Base-by-base conservation (phyloP, 2,797 vertebrate genomes). In the Pristis pectinata region DNA sequence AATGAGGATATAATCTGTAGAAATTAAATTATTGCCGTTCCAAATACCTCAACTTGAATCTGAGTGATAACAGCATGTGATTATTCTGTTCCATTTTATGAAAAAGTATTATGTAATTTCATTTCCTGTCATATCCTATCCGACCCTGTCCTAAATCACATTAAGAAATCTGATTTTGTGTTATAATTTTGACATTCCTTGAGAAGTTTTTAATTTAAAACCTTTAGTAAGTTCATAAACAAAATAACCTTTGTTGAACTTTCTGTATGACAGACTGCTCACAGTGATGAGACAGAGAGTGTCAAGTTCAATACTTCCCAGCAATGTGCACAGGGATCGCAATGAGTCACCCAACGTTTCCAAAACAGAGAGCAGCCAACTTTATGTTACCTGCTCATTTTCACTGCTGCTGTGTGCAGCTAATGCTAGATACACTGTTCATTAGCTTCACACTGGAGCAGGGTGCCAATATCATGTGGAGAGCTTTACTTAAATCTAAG, bases 1-100 rank as follows among this genome's bases (percentile, higher is more conserved):
- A 93, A 34, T 74, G 64, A 15, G 44, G 67, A 13, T 41, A 4
- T 30, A 74, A 49, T 44, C 64, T 4, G 9, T 70, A 27, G 3
- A 41, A 93, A 49, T 93, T 53, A 92, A 74, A 93, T 74, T 64
- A 72, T 92, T 41, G 59, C 59, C 34, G 22, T 41, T 92, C 89
- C 19, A 59, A 67, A 41, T n/a, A 44, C 61, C n/a, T 92, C 59
- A 92, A 67, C 61, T 92, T 41, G 61, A 92, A 92, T 61, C 59
- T 91, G 59, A 19, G 6, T 17, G 44, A 56, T 87, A 87, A 87
- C 34, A 17, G 91, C 41, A 92, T 67, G 89, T 92, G 89, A 67
- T 19, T 24, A 67, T 67, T n/a, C n/a, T 67, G n/a, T 64, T 37
- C n/a, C 17, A 92, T 41, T 92, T 67, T 59, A 67, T 92, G 22